Base-by-base conservation (phyloP, 1,140 invertebrate species). In the Pseudomyrmex flavicornis region DNA sequence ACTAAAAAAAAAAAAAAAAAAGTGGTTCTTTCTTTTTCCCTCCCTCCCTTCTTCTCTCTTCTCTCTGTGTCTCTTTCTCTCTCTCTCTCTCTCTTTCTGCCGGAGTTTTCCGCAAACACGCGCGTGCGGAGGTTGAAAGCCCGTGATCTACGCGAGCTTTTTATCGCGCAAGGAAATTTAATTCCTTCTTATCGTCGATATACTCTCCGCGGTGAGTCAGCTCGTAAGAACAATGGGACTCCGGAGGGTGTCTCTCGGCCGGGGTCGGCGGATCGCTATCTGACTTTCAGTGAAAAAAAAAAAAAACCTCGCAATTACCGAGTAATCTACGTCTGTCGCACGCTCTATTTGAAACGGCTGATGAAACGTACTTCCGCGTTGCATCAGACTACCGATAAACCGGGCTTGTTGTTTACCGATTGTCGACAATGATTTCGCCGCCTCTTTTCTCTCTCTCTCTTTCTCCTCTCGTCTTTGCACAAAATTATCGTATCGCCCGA, bases 291-390 rank as follows among this genome's bases (percentile, higher is more conserved):
- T 50, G 22, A 13, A 52, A 59, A 85, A 85, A 83, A 70, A 22
- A 85, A 85, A 83, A 70, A 73, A 79, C 44, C 76, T 44, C 1
- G 70, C 61, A 85, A 88, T 88, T 88, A 85, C 35, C 50, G 77
- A 79, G 85, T 79, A 83, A 44, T 85, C 68, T 88, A 88, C 88
- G 77, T 85, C 52, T 73, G 66, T 59, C 85, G 48, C 13, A 74
- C 75, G 59, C 73, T 88, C 86, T 85, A 85, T 88, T 88, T 88
- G 66, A 75, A 66, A 75, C 73, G 86, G 90, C 90, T 93, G 93
- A 94, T 90, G 93, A 93, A 94, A 94, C 89, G 75, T 82, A 85
- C 85, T 92, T 93, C 92, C 91, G 91, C 83, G 87, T 94, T 94
- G 92, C 93, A 92, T 93, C 92, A 93, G 91, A 84, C 88, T 56